Base-by-base conservation (phyloP, 2,888 invertebrate genomes). In the Ganaspis brasiliensis region DNA sequence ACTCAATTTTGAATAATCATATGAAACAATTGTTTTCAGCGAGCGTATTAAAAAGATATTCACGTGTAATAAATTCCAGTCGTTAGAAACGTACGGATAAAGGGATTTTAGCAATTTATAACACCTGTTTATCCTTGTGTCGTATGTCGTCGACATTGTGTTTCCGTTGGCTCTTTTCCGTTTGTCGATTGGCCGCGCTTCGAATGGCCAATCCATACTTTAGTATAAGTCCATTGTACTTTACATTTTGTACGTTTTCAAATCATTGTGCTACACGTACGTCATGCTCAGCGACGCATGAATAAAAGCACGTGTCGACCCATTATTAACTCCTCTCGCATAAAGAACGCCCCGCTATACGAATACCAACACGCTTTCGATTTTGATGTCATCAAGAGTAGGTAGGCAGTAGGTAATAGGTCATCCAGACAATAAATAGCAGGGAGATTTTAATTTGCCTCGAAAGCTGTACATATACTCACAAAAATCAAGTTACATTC, bases 301-400 rank as follows among this genome's bases (percentile, higher is more conserved):
- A 67, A 67, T 67, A 67, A 59, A 56, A 67, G 67, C 67, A 67
- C 67, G 67, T 67, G 67, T 67, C 67, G 67, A 21, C 40, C 67
- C 40, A 67, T 67, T 67, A 67, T 67, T 67, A 67, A 67, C 40
- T 67, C 45, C 45, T 67, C 67, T 67, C 67, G 67, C 9, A 67
- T 45, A 67, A 67, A 67, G 45, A 24, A 40, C 45, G 45, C 67
- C 24, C 14, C 63, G 21, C 63, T 40, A 67, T n/a, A 40, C 19
- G 21, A 40, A 67, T 67, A 45, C 40, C 63, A 40, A 67, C 63
- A 67, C 40, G 40, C 63, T 40, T 59, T 59, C 26, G 21, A 12
- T 67, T 67, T 67, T 67, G 8, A 67, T 67, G 63, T 67, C 63
- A 40, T 67, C 63, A 67, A 14, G 40, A 67, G 12, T 12, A 45